phyloP scores from a whole-genome alignment of 2,113 vertebrate species.

The Scomber colias region DNA sequence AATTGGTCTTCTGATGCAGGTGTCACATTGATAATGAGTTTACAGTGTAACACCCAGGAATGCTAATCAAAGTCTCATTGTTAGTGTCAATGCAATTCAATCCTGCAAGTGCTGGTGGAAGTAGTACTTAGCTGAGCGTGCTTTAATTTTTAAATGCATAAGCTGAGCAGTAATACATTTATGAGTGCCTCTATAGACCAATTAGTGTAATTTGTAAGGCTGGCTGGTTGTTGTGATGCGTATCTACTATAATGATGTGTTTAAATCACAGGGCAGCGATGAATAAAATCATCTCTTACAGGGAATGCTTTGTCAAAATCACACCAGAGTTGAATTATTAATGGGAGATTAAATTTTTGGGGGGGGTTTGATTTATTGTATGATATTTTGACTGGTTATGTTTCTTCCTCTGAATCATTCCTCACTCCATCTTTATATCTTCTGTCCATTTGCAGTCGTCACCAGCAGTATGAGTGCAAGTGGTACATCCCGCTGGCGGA shows the following conservation, averaged over 20 bases:
- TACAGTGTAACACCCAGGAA: conserved; percentile 19
- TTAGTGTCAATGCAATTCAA: conserved; percentile 20
- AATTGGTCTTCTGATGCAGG: conserved; percentile 16
- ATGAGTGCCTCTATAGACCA: neutral
- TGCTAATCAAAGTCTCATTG: conserved; percentile 34
- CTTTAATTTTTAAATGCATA: conserved; percentile 21
- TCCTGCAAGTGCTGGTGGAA: conserved; percentile 6
- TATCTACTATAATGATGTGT: neutral
- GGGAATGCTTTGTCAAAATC: neutral
- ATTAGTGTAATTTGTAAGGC: neutral
- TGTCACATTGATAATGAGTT: conserved; percentile 20
- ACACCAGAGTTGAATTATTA: neutral
- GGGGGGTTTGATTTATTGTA: neutral
- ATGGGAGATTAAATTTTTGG: neutral
- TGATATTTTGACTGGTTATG: neutral
- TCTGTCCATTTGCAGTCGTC: conserved; percentile 83
- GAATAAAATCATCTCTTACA: neutral
- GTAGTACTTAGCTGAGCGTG: neutral
- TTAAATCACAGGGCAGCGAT: neutral
- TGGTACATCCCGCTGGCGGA: conserved; percentile 98
- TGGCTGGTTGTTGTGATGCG: neutral
- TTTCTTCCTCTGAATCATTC: neutral
- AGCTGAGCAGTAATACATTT: neutral
- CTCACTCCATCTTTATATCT: conserved; percentile 4
- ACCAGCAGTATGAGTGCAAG: conserved; percentile 99